Percentiles rank a stretch among this genome's conserved stretches.
phyloP scores from a whole-genome alignment of 2,797 vertebrate species.

The Diplodus sargus region DNA sequence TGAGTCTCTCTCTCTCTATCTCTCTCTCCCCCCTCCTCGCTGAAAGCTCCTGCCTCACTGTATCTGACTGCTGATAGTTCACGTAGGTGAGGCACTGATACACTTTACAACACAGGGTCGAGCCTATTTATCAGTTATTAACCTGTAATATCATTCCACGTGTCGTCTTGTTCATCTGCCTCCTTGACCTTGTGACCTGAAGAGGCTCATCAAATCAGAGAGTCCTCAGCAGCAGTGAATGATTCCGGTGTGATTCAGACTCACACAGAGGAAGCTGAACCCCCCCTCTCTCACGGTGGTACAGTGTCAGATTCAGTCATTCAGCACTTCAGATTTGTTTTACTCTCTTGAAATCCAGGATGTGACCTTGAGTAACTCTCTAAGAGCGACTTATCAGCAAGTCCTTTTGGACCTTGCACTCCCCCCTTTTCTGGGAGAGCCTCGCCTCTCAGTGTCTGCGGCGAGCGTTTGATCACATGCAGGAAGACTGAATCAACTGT shows the following conservation, averaged over 20 bases:
- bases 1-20: too few species aligned
- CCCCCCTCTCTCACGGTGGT: not conserved
- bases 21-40: too few species aligned
- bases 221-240: too few species aligned
- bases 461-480: constrained; percentile 57
- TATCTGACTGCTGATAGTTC: not conserved
- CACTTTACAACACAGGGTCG: constrained; percentile 6
- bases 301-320: not conserved
- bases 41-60: not conserved
- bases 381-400: constrained; percentile 76
- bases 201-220: not conserved
- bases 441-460: constrained; percentile 52
- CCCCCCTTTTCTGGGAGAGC: constrained; percentile 42
- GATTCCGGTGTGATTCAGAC: not conserved
- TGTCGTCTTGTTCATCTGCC: not conserved
- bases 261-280: too few species aligned
- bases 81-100: not conserved
- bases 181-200: not conserved
- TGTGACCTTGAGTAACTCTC: constrained; percentile 69
- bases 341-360: constrained; percentile 8
- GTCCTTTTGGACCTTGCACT: constrained; percentile 79
- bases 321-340: too few species aligned
- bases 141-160: constrained; percentile 14
- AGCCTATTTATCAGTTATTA: constrained; percentile 41
- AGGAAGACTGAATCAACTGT: constrained; percentile 46